Percentiles rank a stretch among this genome's conserved stretches.
Conservation (phyloP, 2,888 invertebrate species). For the Lasiommata megera region DNA sequence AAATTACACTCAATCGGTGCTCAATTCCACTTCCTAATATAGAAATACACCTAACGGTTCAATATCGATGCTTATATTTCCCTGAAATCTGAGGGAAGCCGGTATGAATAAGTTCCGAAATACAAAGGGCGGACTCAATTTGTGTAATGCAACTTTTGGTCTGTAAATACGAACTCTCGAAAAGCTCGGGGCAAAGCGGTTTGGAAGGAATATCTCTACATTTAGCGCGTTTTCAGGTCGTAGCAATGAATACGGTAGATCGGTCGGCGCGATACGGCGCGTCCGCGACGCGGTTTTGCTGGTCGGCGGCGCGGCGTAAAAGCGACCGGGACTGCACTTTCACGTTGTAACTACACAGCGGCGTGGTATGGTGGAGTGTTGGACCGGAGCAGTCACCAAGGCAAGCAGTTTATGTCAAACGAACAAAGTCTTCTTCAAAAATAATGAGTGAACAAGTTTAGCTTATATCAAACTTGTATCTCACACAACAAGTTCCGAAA, state of each 20-base stretch:
- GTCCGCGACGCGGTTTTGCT: slow-evolving; percentile 43
- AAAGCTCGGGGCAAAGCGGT: slow-evolving; percentile 58
- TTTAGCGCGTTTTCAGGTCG: slow-evolving; percentile 63
- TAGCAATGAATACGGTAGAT: slow-evolving; percentile 72
- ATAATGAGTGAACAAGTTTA: too few relatives aligned
- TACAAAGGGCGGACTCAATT: slow-evolving; percentile 65
- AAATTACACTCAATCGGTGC: background rate
- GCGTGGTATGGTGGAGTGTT: too few relatives aligned
- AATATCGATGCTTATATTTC: slow-evolving; percentile 5
- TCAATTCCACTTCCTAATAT: background rate
- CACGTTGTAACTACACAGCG: background rate
- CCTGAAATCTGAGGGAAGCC: slow-evolving; percentile 6
- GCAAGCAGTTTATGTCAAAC: too few relatives aligned
- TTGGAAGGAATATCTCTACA: slow-evolving; percentile 62
- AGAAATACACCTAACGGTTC: background rate
- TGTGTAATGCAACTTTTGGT: slow-evolving; percentile 72
- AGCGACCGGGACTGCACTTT: slow-evolving; percentile 32
- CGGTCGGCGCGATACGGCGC: slow-evolving; percentile 61
- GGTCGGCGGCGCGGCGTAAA: slow-evolving; percentile 41
- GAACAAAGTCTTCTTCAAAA: too few relatives aligned
- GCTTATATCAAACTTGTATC: too few relatives aligned
- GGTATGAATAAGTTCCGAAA: slow-evolving; percentile 36
- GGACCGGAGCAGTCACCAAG: too few relatives aligned
- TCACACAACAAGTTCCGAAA: too few relatives aligned
- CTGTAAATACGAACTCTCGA: slow-evolving; percentile 59